Percentiles rank a stretch among this genome's conserved stretches.
Conservation (phyloP, 2,888 invertebrate species). For the Adela reaumurella region DNA sequence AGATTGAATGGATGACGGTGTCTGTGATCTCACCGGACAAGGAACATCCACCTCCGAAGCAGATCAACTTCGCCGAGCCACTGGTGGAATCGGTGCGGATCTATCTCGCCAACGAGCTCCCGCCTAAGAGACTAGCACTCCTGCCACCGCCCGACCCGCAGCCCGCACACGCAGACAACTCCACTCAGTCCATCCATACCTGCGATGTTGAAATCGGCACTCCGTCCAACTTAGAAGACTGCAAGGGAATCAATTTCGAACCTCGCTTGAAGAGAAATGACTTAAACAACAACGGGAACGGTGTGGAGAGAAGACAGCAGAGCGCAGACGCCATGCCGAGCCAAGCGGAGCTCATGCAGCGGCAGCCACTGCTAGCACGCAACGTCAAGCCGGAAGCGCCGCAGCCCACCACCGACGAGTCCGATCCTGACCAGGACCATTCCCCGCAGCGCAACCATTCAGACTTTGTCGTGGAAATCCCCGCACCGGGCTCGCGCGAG, state of each 20-base stretch:
- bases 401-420: conserved; percentile 39
- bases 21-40: conserved; percentile 35
- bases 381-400: conserved; percentile 31
- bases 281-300: conserved; percentile 49
- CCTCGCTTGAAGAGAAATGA: conserved; percentile 44
- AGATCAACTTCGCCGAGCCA: conserved; percentile 42
- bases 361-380: conserved; percentile 49
- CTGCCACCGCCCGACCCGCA: conserved; percentile 20
- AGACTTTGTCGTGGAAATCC: conserved; percentile 46
- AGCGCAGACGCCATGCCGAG: conserved; percentile 32
- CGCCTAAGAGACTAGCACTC: conserved; percentile 31
- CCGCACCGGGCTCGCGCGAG: conserved; percentile 65
- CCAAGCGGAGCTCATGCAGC: conserved; percentile 51
- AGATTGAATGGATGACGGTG: conserved; percentile 56
- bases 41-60: conserved; percentile 38
- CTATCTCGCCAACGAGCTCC: conserved; percentile 42
- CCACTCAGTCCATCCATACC: conserved; percentile 6
- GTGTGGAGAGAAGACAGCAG: conserved; percentile 18
- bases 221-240: conserved; percentile 39
- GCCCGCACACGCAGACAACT: conserved; percentile 15
- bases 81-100: conserved; percentile 47
- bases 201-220: conserved; percentile 43
- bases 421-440: conserved; percentile 40
- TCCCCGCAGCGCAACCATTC: conserved; percentile 28
- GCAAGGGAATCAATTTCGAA: conserved; percentile 47